Percentiles rank a stretch among this genome's conserved stretches.
phyloP scores from a whole-genome alignment of 2,797 vertebrate genomes.

The Mycteria americana region DNA sequence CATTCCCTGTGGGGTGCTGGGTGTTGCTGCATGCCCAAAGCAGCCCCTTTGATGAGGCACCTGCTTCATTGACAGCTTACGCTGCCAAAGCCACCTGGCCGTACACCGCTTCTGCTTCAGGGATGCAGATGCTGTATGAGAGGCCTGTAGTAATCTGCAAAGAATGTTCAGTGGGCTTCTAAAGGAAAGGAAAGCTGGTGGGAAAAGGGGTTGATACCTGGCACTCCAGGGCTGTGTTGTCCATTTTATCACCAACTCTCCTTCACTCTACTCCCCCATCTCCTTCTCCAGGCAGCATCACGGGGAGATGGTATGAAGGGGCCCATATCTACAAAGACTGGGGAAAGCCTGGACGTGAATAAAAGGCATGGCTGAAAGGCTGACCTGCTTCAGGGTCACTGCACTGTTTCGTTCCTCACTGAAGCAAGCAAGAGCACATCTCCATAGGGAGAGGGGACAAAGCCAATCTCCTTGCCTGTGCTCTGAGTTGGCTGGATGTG shows the following conservation, averaged over 20 bases:
- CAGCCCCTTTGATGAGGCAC: background rate
- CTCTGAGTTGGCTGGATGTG: background rate
- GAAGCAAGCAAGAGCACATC: background rate
- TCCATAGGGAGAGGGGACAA: background rate
- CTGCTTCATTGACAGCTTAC: background rate
- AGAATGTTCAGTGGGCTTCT: background rate
- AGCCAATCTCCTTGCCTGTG: background rate
- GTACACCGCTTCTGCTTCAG: background rate
- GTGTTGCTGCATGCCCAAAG: fast-evolving
- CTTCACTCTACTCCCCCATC: background rate
- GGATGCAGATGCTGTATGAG: background rate
- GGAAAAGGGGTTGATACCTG: background rate
- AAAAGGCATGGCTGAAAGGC: background rate
- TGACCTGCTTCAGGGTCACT: background rate
- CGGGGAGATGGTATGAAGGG: background rate
- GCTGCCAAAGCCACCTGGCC: fast-evolving
- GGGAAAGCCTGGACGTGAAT: background rate
- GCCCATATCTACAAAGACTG: background rate
- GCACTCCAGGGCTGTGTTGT: background rate
- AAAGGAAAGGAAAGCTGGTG: background rate
- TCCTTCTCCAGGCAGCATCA: background rate
- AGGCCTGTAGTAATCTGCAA: background rate
- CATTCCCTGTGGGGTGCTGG: background rate
- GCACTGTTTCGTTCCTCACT: background rate
- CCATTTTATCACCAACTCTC: background rate